Evolutionary conservation across 2,797 vertebrate species (phyloP).

Genomic region (Chlorospingus semifuscus): DNA sequence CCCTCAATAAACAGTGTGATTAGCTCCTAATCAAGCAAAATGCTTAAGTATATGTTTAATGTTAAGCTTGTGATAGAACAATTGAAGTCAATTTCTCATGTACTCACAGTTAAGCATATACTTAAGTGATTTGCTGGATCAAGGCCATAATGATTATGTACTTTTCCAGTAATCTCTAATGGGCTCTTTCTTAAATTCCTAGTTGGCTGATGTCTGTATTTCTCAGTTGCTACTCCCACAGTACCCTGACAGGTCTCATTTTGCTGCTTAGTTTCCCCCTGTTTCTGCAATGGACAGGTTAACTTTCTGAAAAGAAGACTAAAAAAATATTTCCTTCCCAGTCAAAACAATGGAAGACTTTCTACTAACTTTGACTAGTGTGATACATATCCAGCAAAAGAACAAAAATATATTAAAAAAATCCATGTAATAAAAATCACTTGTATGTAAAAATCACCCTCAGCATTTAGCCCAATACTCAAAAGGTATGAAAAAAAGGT

Average conservation of each 20-base stretch:
- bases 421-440: background rate
- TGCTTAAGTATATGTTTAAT: slow-evolving; percentile 18
- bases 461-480: background rate
- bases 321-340: background rate
- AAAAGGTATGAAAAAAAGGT: background rate
- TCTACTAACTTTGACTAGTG: background rate
- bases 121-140: slow-evolving; percentile 61
- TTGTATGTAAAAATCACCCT: background rate
- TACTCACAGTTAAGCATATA: slow-evolving; percentile 37
- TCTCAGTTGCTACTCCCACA: background rate
- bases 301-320: background rate
- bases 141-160: slow-evolving; percentile 49
- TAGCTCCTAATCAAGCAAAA: slow-evolving; percentile 35
- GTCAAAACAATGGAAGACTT: background rate
- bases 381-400: background rate
- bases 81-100: slow-evolving; percentile 42
- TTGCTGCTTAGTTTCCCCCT: background rate
- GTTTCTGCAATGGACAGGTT: background rate
- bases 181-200: slow-evolving; percentile 10
- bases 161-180: slow-evolving; percentile 46
- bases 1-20: slow-evolving; percentile 47
- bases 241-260: background rate
- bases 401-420: background rate
- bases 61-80: slow-evolving; percentile 21
- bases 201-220: background rate